Base-by-base conservation (phyloP, 2,797 vertebrate genomes). In the Ispidina picta region DNA sequence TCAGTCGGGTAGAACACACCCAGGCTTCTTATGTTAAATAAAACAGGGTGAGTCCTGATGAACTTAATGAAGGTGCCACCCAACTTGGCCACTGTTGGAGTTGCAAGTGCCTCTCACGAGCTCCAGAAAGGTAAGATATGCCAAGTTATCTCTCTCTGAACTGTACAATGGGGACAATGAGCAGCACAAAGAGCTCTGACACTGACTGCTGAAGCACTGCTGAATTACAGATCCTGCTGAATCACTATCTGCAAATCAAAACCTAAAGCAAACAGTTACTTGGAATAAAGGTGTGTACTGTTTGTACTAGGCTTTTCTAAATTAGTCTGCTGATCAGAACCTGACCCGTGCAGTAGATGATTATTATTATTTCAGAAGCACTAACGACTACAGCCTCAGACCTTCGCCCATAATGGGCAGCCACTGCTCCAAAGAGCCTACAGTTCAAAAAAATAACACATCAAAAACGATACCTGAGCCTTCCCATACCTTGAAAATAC, bases 171-270 rank as follows among this genome's bases (percentile, higher is more conserved):
- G 69, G 66, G 68, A 83, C 72, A 51, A n/a, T 2, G 15, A 78
- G 22, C 1, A 72, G 55, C 73, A 75, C 37, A 66, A 37, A 77
- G 37, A 92, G 59, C 29, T 80, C 46, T 6, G 1, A 59, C 71
- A 37, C 72, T 26, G 66, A 69, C 63, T 75, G 63, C 23, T 14
- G 44, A 6, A 69, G 37, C 68, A 10, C 55, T 82, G 68, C 55
- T 82, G 68, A 92, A 68, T 58, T 77, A 62, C 56, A 88, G 66
- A n/a, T 39, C 26, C 66, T 29, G 55, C 10, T 83, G 84, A 92
- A 86, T 71, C 93, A 94, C 70, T 71, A 75, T 60, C 73, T 77
- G 58, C 62, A 88, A 76, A 91, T 86, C 89, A 69, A 93, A 93
- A 79, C 4, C 6, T 75, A 86, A 71, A 80, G 78, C 69, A 71